Evolutionary conservation across 2,113 vertebrate genomes (phyloP), one percentile per base, ranked within the genome.

Genomic region (Bungarus multicinctus): DNA sequence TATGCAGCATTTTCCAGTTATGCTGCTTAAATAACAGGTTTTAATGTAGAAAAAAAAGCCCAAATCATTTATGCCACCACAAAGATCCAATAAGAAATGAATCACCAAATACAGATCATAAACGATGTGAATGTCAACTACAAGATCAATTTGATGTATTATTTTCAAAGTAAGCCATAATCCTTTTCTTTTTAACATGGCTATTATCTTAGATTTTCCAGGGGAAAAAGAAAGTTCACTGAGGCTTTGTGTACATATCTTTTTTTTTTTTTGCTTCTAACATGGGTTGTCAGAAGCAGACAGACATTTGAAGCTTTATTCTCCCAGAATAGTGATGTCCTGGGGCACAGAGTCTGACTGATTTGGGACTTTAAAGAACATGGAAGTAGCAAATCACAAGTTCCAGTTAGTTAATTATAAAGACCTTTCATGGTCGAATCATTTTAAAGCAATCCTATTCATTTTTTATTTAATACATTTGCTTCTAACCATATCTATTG

Each of bases 391-490:
- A 27, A 74, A 64, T n/a, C 34, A 58, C 85, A 92, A 69, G n/a
- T 39, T 50, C 58, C 47, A 53, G n/a, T 27, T 64, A 92, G 52
- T 53, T 69, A 88, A 30, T 23, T 30, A 88, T 27, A 6, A 23
- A 55, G 45, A 53, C 7, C 91, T 27, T 91, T 52, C n/a, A 27
- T 88, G 90, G 53, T 85, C 57, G 85, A 90, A n/a, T 89, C 86
- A 88, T 88, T 53, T 10, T 95, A 94, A 57, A 60, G 45, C 14
- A 39, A 91, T 5, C 92, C 86, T 94, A 93, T 53, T 64, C 57
- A 11, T 90, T 96, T 91, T 94, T 95, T 94, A 34, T 90, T 53
- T 10, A 94, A 45, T 0, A 0, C 1, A 2, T 88, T 47, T 94
- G 95, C 90, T 88, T 0, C n/a, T 81, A 30, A 20, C 90, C 94